Evolutionary conservation across 2,888 invertebrate genomes (phyloP), one percentile per base, ranked within the genome.

Genomic region (Diaprepes abbreviatus): DNA sequence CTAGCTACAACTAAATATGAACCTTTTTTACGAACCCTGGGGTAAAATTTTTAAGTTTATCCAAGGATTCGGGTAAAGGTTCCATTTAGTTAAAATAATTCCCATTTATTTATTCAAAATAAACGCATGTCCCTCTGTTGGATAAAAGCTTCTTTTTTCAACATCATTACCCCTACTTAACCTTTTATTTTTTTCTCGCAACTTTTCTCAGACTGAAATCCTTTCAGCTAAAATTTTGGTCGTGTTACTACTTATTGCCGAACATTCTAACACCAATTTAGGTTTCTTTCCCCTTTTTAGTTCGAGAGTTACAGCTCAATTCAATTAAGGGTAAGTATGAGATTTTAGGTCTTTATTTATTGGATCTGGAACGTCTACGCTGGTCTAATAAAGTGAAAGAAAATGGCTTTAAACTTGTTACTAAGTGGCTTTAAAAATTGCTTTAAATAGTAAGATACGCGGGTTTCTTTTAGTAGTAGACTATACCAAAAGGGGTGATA

Each of bases 231-330:
- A 57, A 57, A 57, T 28, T 38, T 57, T 40, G 57, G 40, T 57
- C 40, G 24, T 40, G 57, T 57, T 55, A 36, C 55, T 36, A 55
- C 57, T 57, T 57, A 38, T 40, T 57, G 40, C 40, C 40, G 40
- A 57, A 57, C 57, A 57, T 57, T 57, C 35, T 57, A 57, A 57
- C 57, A 57, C 35, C 40, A 40, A 57, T 57, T 40, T 57, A 17
- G 57, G 40, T 55, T 54, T 55, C 38, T 55, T 36, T 57, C 31
- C 36, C 21, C 40, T 36, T 57, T 57, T 57, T 28, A 16, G 40
- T 57, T 57, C 57, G 40, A 40, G 38, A 40, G 40, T 40, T 57
- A 57, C 57, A 57, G 28, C 57, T 57, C 28, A 57, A 57, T 57
- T 57, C 36, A 48, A 48, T 48, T 48, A 48, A 28, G 48, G 48